These are phyloP conservation scores for Nesidiocoris tenuis DNA, from an alignment of 2,888 invertebrate species.

Conservation along the genomic window DNA sequence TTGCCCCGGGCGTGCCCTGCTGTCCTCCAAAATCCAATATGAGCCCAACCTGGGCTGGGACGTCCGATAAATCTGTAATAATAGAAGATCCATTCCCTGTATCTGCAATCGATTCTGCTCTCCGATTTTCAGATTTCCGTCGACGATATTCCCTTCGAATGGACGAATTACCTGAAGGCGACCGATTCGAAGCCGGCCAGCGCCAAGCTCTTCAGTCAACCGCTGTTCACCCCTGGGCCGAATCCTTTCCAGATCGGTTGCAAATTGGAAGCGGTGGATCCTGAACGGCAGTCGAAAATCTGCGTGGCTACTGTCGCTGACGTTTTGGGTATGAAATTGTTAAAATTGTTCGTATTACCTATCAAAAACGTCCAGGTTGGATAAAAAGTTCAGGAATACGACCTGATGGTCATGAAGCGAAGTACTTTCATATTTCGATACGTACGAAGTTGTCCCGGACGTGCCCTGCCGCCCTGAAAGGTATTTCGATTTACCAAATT, in stretches of 20 bases:
- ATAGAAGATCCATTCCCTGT: no score
- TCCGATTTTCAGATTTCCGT: background rate
- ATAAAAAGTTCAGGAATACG: no score
- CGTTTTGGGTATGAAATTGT: slow-evolving; percentile 59
- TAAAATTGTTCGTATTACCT: background rate
- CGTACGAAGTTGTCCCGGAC: no score
- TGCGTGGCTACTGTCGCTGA: slow-evolving; percentile 85
- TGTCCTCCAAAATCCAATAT: no score
- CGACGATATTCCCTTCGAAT: slow-evolving; percentile 62
- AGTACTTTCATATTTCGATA: no score
- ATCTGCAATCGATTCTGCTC: no score
- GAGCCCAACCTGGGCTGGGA: no score
- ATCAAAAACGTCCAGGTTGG: background rate
- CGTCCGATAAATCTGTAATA: no score
- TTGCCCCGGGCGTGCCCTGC: no score
- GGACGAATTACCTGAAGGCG: slow-evolving; percentile 73
- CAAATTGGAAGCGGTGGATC: slow-evolving; percentile 92
- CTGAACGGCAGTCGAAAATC: slow-evolving; percentile 83
- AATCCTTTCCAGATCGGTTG: slow-evolving; percentile 81
- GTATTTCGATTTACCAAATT: no score
- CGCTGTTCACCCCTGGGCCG: slow-evolving; percentile 68
- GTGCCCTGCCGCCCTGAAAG: no score
- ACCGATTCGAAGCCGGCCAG: slow-evolving; percentile 74
- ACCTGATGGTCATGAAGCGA: no score
- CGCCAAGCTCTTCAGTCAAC: slow-evolving; percentile 73